Base-by-base conservation (phyloP, 2,888 invertebrate species). In the Hypomecis atomaria region DNA sequence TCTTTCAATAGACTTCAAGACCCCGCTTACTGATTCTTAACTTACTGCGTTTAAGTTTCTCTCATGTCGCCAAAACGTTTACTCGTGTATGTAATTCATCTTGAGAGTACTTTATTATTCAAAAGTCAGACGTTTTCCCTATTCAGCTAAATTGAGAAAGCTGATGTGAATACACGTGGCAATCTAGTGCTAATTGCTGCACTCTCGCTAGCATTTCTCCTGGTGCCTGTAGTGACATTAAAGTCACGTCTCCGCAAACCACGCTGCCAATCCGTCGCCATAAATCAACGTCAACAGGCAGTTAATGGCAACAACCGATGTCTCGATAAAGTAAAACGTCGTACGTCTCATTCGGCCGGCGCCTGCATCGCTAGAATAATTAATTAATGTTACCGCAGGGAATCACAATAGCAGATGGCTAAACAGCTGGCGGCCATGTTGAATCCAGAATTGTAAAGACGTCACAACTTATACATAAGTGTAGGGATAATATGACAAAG, bases 331-430 rank as follows among this genome's bases (percentile, higher is more conserved):
- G 71, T 74, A 74, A 71, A 59, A 71, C 68, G 67, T 68, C 66
- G 67, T 69, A 74, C 43, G 55, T 70, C 71, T 77, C 75, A 76
- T 78, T 79, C 71, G 56, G 65, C 62, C 69, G 79, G 78, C 79
- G 81, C 81, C 76, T 80, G 77, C 78, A 77, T 78, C 77, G 77
- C 76, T 79, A 73, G 78, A 80, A 74, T 82, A 83, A 87, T 85
- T 85, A 84, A 84, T 84, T 83, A 85, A 82, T 82, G 83, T 78
- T 84, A 82, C 79, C 79, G 74, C 79, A 79, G 77, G 77, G 80
- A 84, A 86, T 87, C 80, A 87, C 85, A 87, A 87, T 86, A 79
- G 84, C 85, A 86, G 83, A 84, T 88, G 87, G 80, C 75, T 76
- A 76, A 81, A 79, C 87, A 88, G 83, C 84, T 88, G 86, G 79